phyloP scores from a whole-genome alignment of 2,797 vertebrate species.

The Pseudochirops cupreus region DNA sequence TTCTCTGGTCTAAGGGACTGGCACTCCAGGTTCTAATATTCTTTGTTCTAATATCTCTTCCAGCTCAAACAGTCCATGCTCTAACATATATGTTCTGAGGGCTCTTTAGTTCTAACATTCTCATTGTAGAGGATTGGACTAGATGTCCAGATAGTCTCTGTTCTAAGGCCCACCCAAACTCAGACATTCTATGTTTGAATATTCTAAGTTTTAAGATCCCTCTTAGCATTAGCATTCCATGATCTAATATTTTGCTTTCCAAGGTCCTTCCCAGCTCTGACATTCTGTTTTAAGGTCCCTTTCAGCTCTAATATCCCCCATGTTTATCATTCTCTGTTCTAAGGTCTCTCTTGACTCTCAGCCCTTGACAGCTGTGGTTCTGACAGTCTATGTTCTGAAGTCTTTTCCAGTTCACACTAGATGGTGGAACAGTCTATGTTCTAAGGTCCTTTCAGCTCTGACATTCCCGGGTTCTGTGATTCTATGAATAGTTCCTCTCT shows the following conservation, averaged over 20 bases:
- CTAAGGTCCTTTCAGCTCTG: conserved; percentile 28
- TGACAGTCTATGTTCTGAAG: not conserved
- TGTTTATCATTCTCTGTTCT: not conserved
- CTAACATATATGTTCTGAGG: not conserved
- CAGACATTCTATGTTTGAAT: not conserved
- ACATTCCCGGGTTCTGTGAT: not conserved
- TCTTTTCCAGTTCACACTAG: not conserved
- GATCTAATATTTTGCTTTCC: not conserved
- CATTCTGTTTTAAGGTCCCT: not conserved
- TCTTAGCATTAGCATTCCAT: not conserved
- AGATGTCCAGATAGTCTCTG: not conserved
- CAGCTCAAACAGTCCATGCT: not conserved
- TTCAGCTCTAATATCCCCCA: not conserved
- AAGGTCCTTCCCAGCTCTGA: not conserved
- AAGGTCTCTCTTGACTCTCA: not conserved
- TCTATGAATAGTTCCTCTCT: not conserved
- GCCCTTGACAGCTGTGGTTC: not conserved
- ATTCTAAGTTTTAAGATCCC: not conserved
- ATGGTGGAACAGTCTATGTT: not conserved
- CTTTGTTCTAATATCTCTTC: no score
- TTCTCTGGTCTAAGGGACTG: not conserved
- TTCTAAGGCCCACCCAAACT: not conserved
- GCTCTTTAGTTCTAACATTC: not conserved
- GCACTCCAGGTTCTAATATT: not conserved
- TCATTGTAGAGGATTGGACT: not conserved